phyloP scores from a whole-genome alignment of 2,113 vertebrate species.

The Perca fluviatilis region DNA sequence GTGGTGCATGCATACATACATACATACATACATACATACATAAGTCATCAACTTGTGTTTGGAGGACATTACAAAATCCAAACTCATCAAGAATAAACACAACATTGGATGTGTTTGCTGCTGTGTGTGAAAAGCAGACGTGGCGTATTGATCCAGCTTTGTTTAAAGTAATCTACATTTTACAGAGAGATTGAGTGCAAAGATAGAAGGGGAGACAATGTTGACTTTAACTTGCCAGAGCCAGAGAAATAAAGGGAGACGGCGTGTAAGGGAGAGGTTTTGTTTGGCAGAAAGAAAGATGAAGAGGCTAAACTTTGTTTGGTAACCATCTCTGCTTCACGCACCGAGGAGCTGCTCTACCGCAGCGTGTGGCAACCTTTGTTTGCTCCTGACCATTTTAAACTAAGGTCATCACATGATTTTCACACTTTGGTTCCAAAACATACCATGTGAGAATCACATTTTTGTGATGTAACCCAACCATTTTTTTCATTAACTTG shows the following conservation, averaged over 20 bases:
- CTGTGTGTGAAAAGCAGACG: background rate
- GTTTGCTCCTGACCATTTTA: background rate
- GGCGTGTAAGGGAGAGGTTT: background rate
- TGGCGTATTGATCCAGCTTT: background rate
- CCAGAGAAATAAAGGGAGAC: background rate
- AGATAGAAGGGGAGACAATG: background rate
- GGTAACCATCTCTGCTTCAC: constrained; percentile 9
- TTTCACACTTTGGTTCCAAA: background rate
- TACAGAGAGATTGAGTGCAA: background rate
- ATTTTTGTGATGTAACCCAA: background rate
- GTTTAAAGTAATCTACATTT: background rate
- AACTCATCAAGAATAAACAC: background rate
- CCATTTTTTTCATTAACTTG: background rate
- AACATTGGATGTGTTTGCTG: background rate
- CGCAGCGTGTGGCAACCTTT: no score
- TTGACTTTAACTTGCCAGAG: background rate
- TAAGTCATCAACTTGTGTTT: background rate
- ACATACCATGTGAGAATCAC: background rate
- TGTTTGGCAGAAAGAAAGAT: background rate
- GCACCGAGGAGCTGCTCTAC: background rate
- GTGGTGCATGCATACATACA: no score
- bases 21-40: no score
- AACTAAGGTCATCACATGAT: background rate
- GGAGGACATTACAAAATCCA: background rate
- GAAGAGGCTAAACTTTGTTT: constrained; percentile 1